Evolutionary conservation across 1,140 invertebrate species (phyloP).

Genomic region (Pseudomyrmex pallidus): DNA sequence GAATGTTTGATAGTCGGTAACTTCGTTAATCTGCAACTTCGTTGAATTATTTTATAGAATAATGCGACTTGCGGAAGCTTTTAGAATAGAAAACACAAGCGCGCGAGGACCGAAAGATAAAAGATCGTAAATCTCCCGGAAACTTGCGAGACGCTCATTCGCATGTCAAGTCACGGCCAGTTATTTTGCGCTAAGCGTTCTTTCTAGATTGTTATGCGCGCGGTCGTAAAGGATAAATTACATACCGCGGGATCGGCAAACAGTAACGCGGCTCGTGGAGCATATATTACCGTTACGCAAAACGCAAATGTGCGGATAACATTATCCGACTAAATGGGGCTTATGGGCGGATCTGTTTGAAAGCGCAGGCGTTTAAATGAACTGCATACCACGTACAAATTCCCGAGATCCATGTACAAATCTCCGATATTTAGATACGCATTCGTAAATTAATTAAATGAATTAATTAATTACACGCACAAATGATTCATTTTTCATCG

Average conservation of each 20-base stretch:
- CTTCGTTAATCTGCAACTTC: background rate
- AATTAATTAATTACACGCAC: too few relatives aligned
- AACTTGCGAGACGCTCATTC: conserved; percentile 9
- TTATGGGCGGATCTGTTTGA: background rate
- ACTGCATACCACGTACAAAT: background rate
- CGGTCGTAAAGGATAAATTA: conserved; percentile 26
- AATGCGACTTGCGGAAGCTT: background rate
- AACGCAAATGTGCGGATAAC: conserved; percentile 24
- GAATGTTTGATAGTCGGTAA: background rate
- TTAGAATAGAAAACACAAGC: background rate
- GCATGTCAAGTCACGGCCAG: background rate
- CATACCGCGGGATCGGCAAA: background rate
- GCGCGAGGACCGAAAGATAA: background rate
- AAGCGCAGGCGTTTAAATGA: background rate
- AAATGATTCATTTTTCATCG: too few relatives aligned
- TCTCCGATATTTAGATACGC: too few relatives aligned
- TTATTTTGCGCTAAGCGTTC: conserved; percentile 37
- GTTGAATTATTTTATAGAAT: background rate
- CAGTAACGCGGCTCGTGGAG: background rate
- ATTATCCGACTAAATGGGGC: background rate
- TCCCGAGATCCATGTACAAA: too few relatives aligned
- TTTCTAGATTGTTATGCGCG: conserved; percentile 7
- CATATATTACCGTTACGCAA: conserved; percentile 13
- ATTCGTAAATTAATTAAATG: too few relatives aligned
- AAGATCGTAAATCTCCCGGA: conserved; percentile 23